phyloP scores from a whole-genome alignment of 1,140 invertebrate genomes.

The Papilio xuthus region DNA sequence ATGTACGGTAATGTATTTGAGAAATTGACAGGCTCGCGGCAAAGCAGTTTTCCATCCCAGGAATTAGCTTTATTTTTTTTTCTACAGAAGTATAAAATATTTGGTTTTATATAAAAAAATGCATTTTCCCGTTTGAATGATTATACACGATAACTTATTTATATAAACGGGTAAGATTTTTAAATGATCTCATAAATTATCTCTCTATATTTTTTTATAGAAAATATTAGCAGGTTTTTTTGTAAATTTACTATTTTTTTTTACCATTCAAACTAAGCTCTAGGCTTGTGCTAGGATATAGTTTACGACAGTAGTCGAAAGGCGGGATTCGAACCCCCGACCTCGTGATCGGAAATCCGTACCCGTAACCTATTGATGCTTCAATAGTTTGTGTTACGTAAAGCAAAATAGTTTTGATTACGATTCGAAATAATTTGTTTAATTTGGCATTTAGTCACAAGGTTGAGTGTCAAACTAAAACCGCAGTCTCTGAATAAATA shows the following conservation, averaged over 20 bases:
- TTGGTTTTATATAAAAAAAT: neutral
- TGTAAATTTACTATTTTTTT: too few species aligned
- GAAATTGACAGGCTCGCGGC: conserved; percentile 2
- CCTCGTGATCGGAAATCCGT: too few species aligned
- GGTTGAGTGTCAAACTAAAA: neutral
- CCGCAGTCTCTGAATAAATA: neutral
- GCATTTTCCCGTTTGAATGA: neutral
- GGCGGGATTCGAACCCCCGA: too few species aligned
- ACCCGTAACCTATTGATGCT: too few species aligned
- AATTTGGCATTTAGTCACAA: neutral
- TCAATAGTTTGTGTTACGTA: too few species aligned
- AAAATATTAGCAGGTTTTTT: too few species aligned
- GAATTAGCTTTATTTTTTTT: conserved; percentile 6
- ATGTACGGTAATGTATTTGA: conserved; percentile 19
- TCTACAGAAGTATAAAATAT: neutral
- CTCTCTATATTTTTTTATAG: too few species aligned
- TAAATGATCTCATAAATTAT: too few species aligned
- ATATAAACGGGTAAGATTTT: neutral
- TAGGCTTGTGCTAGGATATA: too few species aligned
- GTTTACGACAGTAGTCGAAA: too few species aligned
- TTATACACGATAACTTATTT: neutral
- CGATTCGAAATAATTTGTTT: neutral
- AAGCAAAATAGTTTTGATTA: neutral
- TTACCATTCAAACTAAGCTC: too few species aligned
- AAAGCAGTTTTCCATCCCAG: neutral